These are phyloP conservation scores for Tetragonula clypearis DNA, from an alignment of 1,140 invertebrate species.

Conservation along the genomic window DNA sequence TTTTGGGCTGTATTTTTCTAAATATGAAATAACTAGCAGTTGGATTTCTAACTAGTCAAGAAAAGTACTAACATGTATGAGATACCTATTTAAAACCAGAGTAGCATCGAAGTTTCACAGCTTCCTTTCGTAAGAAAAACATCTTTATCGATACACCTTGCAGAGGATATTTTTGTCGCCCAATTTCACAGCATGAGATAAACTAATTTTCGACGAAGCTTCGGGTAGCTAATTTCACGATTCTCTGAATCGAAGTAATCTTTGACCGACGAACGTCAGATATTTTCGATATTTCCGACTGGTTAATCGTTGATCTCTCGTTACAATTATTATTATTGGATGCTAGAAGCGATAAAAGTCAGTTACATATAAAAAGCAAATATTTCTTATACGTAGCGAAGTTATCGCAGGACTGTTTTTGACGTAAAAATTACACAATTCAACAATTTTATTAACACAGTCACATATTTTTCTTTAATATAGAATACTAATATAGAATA, in stretches of 20 bases:
- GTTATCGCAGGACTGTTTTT: no score
- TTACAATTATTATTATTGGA: no score
- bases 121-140: neutral
- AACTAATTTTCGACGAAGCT: constrained; percentile 52
- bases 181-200: constrained; percentile 54
- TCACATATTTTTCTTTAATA: no score
- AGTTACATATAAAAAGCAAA: no score
- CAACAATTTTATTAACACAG: no score
- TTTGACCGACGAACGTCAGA: neutral
- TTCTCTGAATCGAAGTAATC: neutral
- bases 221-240: neutral
- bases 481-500: no score
- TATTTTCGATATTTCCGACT: neutral
- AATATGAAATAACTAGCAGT: neutral
- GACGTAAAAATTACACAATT: no score
- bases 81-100: neutral
- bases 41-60: neutral
- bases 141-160: neutral
- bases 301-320: neutral
- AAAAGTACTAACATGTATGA: neutral
- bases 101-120: neutral
- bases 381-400: no score
- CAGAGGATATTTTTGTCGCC: constrained; percentile 13
- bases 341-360: no score
- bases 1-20: neutral